These are phyloP conservation scores for Solenodon paradoxus DNA, from an alignment of 2,113 vertebrate genomes.

Conservation along the genomic window DNA sequence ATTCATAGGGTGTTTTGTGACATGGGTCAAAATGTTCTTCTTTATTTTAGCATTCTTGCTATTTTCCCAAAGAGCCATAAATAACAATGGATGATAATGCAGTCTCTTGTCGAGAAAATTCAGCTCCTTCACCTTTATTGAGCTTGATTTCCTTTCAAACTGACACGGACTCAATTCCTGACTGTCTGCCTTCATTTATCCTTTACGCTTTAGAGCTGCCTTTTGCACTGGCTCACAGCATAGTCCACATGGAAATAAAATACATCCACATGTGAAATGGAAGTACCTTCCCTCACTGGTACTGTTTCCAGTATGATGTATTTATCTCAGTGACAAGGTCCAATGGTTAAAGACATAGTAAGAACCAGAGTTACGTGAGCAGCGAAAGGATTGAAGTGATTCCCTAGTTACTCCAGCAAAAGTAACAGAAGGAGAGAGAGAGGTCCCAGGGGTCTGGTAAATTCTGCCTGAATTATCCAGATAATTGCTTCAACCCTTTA, in stretches of 20 bases:
- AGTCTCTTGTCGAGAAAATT: conserved; percentile 26
- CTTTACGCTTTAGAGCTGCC: conserved; percentile 6
- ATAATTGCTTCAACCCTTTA: conserved; percentile 50
- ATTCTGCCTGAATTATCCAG: conserved; percentile 63
- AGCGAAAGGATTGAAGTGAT: conserved; percentile 4
- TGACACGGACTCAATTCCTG: conserved; percentile 42
- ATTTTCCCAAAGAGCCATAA: conserved; percentile 47
- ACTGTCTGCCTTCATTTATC: conserved; percentile 55
- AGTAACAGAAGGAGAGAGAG: neutral
- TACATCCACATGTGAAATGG: conserved; percentile 22
- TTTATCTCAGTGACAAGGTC: conserved; percentile 46
- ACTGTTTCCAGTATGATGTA: conserved; percentile 24
- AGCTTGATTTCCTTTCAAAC: conserved; percentile 39
- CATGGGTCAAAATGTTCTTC: neutral
- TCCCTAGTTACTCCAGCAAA: neutral
- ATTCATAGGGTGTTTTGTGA: conserved; percentile 54
- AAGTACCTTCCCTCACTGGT: neutral
- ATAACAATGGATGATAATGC: conserved; percentile 45
- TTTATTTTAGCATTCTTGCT: conserved; percentile 25
- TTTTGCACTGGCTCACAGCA: neutral
- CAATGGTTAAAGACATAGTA: conserved; percentile 15
- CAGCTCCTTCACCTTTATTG: conserved; percentile 20
- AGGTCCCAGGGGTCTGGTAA: neutral
- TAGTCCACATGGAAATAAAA: conserved; percentile 48
- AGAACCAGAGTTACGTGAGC: neutral